phyloP scores from a whole-genome alignment of 2,888 invertebrate genomes.

The Siphlonurus alternatus region DNA sequence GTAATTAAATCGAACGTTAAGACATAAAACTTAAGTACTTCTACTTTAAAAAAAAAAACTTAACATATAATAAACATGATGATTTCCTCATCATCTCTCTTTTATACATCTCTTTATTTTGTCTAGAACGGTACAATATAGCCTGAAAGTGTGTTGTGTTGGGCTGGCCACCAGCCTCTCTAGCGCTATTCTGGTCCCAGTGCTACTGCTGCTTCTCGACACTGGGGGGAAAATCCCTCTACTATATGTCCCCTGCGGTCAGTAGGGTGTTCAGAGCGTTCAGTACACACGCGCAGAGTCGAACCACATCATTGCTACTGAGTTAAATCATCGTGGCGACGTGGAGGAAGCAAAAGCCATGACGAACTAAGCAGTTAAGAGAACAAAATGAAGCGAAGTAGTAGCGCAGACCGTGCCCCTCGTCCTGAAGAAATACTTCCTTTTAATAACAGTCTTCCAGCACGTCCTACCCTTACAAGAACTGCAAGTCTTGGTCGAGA shows the following conservation, averaged over 20 bases:
- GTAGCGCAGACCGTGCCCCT: conserved; percentile 1
- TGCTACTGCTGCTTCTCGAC: background rate
- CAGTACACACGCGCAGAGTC: background rate
- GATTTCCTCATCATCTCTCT: too few species aligned
- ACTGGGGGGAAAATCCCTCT: background rate
- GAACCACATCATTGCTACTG: too few species aligned
- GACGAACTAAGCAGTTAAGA: background rate
- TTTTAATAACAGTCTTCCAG: background rate
- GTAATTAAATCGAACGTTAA: too few species aligned
- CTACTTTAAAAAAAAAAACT: too few species aligned
- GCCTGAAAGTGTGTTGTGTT: background rate
- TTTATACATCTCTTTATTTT: too few species aligned
- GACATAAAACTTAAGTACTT: too few species aligned
- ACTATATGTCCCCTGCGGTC: background rate
- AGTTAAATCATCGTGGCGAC: too few species aligned
- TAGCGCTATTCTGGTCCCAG: background rate
- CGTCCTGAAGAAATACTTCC: conserved; percentile 1
- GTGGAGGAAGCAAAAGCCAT: background rate
- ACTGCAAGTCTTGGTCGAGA: conserved; percentile 33
- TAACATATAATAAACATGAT: too few species aligned
- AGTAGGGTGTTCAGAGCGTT: background rate
- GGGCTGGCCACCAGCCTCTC: background rate
- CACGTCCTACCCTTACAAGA: background rate
- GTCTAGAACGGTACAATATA: too few species aligned
- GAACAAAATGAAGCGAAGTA: background rate